These are phyloP conservation scores for Oscheius sp. DNA, from an alignment of 2,888 invertebrate genomes.

Conservation along the genomic window DNA sequence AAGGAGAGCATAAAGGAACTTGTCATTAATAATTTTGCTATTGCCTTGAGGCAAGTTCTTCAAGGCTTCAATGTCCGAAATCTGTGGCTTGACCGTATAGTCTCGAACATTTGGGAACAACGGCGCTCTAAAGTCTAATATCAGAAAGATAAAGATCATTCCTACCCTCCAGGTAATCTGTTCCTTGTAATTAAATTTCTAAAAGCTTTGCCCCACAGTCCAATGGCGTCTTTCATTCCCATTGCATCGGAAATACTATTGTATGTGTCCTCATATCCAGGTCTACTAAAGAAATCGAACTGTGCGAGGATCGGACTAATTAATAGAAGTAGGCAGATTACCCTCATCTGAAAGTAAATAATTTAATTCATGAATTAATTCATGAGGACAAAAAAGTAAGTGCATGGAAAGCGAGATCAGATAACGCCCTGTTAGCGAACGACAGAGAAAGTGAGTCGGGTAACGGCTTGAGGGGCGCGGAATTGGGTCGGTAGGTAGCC, in stretches of 20 bases:
- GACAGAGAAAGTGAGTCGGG: slow-evolving; percentile 26
- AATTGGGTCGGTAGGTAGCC: slow-evolving; percentile 26
- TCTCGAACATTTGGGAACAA: neutral
- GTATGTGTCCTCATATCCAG: slow-evolving; percentile 17
- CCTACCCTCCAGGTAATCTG: slow-evolving; percentile 30
- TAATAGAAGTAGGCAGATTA: slow-evolving; percentile 5
- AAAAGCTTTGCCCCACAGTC: slow-evolving; percentile 53
- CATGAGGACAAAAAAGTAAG: too few species aligned
- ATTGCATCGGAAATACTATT: slow-evolving; percentile 45
- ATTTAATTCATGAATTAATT: neutral
- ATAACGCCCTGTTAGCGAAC: slow-evolving; percentile 22
- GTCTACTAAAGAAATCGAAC: slow-evolving; percentile 17
- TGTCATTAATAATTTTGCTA: slow-evolving; percentile 61
- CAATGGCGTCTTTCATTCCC: slow-evolving; percentile 58
- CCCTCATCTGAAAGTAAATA: slow-evolving; percentile 16
- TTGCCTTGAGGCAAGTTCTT: slow-evolving; percentile 46
- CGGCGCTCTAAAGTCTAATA: neutral
- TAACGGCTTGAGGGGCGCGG: slow-evolving; percentile 14
- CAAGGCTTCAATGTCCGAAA: slow-evolving; percentile 19
- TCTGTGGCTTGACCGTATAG: neutral
- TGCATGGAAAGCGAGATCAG: slow-evolving; percentile 20
- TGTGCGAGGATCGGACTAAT: neutral
- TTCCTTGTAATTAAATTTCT: slow-evolving; percentile 53
- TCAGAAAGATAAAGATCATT: neutral
- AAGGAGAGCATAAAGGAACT: slow-evolving; percentile 54